Conservation (phyloP, 2,113 vertebrate genomes). For the Mobula hypostoma region DNA sequence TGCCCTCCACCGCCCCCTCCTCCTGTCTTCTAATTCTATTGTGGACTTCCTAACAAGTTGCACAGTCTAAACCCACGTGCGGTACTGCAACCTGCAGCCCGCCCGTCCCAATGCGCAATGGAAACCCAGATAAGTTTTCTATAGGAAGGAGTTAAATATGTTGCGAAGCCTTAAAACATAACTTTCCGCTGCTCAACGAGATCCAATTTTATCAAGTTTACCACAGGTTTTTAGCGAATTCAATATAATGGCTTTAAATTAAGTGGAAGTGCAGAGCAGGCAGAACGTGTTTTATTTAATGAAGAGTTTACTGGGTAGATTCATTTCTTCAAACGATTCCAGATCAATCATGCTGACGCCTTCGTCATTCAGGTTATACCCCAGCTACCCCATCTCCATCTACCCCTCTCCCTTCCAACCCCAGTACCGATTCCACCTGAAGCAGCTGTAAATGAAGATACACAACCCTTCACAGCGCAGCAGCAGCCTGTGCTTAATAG, state of each 20-base stretch:
- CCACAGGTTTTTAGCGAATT: conserved; percentile 3
- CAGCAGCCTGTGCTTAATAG: neutral
- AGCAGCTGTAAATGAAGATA: neutral
- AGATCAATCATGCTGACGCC: neutral
- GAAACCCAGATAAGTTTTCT: no score
- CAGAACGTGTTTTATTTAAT: conserved; percentile 22
- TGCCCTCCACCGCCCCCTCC: conserved; percentile 43
- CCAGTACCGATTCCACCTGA: neutral
- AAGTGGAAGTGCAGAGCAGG: neutral
- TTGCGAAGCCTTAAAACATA: neutral
- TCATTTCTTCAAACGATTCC: conserved; percentile 16
- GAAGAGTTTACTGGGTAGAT: neutral
- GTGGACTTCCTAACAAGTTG: conserved; percentile 45
- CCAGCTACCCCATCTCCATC: no score
- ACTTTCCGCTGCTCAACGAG: neutral
- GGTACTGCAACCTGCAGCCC: no score
- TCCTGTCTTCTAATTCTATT: conserved; percentile 55
- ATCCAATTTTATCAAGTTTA: neutral
- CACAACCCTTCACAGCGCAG: neutral
- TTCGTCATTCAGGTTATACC: no score
- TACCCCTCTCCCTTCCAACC: no score
- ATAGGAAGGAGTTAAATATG: neutral
- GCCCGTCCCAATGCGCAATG: neutral
- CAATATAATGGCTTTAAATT: conserved; percentile 22
- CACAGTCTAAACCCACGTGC: neutral